Base-by-base conservation (phyloP, 2,797 vertebrate genomes). In the Chelon auratus region DNA sequence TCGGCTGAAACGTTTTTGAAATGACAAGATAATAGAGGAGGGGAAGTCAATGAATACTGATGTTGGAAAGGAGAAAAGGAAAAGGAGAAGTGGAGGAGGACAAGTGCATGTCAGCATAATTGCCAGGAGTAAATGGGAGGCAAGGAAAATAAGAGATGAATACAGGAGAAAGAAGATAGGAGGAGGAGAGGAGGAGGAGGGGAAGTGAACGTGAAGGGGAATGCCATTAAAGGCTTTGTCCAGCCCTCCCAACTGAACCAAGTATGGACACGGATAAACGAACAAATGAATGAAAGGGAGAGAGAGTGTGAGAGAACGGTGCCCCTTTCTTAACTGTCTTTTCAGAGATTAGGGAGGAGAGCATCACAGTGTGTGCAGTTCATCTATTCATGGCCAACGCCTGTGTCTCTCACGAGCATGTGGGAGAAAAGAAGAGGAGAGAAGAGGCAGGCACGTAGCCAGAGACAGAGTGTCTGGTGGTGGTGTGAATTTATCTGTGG, bases 271-370 rank as follows among this genome's bases (percentile, higher is more conserved):
- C 75, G 87, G 82, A 92, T 87, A 87, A 89, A 85, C 33, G 72
- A 82, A 90, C 84, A 89, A 90, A 83, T 81, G 71, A 82, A 81
- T 78, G 76, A 89, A 90, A 80, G 84, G 76, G 70, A 65, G 83
- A 82, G 82, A 86, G 85, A 85, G 90, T 89, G 91, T 91, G 92
- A 87, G 91, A 91, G 92, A 86, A 87, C 82, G 84, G 84, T 90
- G 89, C 89, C 90, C 83, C 84, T 89, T 91, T 87, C 81, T 89
- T 91, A 69, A 86, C 87, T 82, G 77, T 90, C 90, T 82, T 89
- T 94, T 83, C 81, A 92, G 78, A 89, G 90, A 93, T 95, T 92
- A 91, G 84, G 72, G 85, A 89, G 89, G 83, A 90, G 89, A 88
- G 88, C 83, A 80, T 85, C 82, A 30, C 68, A 15, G 85, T 81